Percentiles rank a stretch among this genome's conserved stretches.
phyloP scores from a whole-genome alignment of 2,113 vertebrate species.

The Erpornis zantholeuca region DNA sequence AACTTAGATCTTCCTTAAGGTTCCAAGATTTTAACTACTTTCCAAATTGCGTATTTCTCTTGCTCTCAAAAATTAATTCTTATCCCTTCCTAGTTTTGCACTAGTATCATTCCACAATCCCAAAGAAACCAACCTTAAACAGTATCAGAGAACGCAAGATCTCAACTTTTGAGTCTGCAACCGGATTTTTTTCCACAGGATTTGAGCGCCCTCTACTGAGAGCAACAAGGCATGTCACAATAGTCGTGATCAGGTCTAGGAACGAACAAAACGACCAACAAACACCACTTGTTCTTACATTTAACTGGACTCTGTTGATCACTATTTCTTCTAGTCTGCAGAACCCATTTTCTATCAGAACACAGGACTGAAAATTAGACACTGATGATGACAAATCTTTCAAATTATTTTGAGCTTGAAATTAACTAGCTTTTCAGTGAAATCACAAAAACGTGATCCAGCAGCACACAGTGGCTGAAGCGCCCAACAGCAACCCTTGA shows the following conservation, averaged over 20 bases:
- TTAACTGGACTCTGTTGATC: background rate
- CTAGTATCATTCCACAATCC: background rate
- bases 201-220: constrained; percentile 31
- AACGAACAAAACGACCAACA: fast-evolving
- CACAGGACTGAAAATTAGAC: background rate
- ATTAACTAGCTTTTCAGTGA: background rate
- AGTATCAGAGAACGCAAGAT: background rate
- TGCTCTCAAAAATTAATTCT: background rate
- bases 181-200: background rate
- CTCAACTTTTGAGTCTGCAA: fast-evolving
- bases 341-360: background rate
- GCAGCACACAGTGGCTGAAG: background rate
- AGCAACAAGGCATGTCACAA: background rate
- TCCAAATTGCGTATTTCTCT: background rate
- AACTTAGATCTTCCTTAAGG: background rate
- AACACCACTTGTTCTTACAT: background rate
- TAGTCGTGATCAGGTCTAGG: fast-evolving
- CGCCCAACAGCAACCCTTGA: background rate
- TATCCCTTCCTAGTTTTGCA: background rate
- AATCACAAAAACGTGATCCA: background rate
- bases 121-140: background rate
- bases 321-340: background rate
- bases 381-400: background rate
- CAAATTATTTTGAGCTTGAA: background rate
- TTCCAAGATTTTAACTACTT: background rate